These are phyloP conservation scores for Frankliniella fusca DNA, from an alignment of 2,888 invertebrate species.

Conservation along the genomic window DNA sequence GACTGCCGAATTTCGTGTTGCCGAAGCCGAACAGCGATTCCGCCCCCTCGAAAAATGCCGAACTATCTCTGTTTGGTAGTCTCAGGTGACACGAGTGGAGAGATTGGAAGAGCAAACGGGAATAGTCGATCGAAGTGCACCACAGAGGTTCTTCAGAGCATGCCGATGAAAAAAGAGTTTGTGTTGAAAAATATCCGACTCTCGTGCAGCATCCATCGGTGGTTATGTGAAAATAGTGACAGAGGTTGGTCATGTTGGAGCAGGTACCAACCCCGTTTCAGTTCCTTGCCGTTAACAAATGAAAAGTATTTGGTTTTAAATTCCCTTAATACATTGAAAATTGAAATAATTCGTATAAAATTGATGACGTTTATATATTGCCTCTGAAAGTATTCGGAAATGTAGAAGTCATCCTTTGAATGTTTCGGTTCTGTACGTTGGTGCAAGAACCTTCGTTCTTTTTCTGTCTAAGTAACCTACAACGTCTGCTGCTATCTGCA, in stretches of 20 bases:
- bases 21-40: too few relatives aligned
- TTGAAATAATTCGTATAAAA: background rate
- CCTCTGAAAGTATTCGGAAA: background rate
- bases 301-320: background rate
- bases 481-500: slow-evolving; percentile 23
- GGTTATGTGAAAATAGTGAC: too few relatives aligned
- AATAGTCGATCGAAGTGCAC: background rate
- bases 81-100: background rate
- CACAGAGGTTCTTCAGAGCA: background rate
- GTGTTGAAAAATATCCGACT: background rate
- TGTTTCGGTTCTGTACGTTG: background rate
- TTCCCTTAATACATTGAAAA: background rate
- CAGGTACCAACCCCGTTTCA: too few relatives aligned
- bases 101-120: background rate
- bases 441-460: background rate
- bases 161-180: background rate
- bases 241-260: too few relatives aligned
- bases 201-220: background rate
- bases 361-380: background rate
- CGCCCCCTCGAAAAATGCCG: background rate
- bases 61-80: background rate
- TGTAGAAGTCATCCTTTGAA: background rate
- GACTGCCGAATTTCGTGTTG: background rate
- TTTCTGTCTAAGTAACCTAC: background rate
- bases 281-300: background rate